Evolutionary conservation across 2,113 vertebrate genomes (phyloP).

Genomic region (Nanorana parkeri): DNA sequence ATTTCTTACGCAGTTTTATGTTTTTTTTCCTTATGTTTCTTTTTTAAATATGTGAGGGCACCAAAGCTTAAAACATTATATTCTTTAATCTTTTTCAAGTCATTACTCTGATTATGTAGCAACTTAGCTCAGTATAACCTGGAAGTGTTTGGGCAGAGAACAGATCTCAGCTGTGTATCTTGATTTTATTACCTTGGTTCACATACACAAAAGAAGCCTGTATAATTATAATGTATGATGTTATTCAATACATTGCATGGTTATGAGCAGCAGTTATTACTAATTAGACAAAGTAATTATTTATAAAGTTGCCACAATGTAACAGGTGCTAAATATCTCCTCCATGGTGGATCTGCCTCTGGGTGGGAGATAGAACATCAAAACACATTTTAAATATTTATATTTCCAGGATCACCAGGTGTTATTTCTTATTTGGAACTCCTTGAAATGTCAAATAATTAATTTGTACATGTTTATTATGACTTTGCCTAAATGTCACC

Average conservation of each 20-base stretch:
- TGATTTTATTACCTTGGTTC: too few species aligned
- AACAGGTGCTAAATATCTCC: conserved; percentile 31
- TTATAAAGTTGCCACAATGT: conserved; percentile 25
- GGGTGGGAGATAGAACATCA: conserved; percentile 17
- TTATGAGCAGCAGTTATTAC: not conserved
- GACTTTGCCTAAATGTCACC: conserved; percentile 30
- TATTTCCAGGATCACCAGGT: conserved; percentile 49
- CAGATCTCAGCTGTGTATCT: too few species aligned
- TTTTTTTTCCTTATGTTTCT: too few species aligned
- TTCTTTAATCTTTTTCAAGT: too few species aligned
- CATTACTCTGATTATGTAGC: too few species aligned
- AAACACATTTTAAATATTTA: conserved; percentile 50
- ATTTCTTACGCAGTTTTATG: too few species aligned
- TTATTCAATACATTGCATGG: not conserved
- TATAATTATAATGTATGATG: not conserved
- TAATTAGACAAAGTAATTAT: conserved; percentile 17
- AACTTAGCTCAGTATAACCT: too few species aligned
- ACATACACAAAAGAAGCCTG: not conserved
- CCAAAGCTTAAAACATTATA: too few species aligned
- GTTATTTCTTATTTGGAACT: conserved; percentile 28
- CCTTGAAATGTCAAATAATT: conserved; percentile 42
- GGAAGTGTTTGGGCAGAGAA: too few species aligned
- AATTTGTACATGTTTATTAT: conserved; percentile 34
- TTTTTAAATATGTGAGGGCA: too few species aligned
- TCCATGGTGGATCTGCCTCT: conserved; percentile 17